Evolutionary conservation across 2,797 vertebrate genomes (phyloP).

Genomic region (Poeciliopsis presidionis): DNA sequence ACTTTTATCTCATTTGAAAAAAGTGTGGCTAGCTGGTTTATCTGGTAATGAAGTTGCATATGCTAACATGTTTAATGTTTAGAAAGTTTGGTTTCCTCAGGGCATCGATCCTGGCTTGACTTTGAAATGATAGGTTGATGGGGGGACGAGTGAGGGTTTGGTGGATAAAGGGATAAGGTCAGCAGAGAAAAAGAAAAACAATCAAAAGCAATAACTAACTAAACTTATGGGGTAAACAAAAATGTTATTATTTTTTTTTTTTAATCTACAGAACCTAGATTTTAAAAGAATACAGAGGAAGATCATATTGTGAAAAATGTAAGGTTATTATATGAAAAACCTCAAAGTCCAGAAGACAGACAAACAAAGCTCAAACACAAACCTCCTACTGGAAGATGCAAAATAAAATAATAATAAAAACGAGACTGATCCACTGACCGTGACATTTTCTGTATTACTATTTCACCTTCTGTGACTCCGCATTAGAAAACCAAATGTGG

Average conservation of each 20-base stretch:
- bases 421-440: neutral
- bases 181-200: neutral
- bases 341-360: neutral
- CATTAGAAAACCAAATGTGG: slow-evolving; percentile 21
- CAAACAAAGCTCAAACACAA: neutral
- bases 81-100: neutral
- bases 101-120: no score
- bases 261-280: no score
- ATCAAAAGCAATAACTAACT: neutral
- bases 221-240: neutral
- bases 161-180: neutral
- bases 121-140: neutral
- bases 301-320: neutral
- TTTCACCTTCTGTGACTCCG: slow-evolving; percentile 6
- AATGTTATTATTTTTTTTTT: neutral
- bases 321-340: neutral
- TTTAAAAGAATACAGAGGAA: neutral
- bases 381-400: neutral
- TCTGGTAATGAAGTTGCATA: neutral
- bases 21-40: neutral
- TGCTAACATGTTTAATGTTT: neutral
- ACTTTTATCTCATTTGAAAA: neutral
- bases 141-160: neutral
- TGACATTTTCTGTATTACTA: neutral
- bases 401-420: neutral